Evolutionary conservation across 2,888 invertebrate genomes (phyloP).

Genomic region (Pardosa pseudoannulata): DNA sequence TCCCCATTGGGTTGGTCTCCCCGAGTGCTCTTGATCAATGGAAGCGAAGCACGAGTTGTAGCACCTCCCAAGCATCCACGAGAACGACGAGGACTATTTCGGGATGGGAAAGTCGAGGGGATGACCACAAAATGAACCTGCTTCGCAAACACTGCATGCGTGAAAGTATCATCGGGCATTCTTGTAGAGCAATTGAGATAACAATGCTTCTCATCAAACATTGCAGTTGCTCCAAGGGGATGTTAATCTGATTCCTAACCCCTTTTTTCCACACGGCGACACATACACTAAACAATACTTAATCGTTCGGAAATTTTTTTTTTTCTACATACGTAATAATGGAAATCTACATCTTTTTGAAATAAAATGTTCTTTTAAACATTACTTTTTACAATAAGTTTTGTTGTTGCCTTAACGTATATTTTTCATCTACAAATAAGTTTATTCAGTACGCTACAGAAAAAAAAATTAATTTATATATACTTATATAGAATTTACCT

Average conservation of each 20-base stretch:
- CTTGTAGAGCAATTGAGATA: conserved; percentile 1
- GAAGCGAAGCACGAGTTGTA: conserved; percentile 66
- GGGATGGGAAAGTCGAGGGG: conserved; percentile 41
- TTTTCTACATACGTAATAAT: too few species aligned
- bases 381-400: too few species aligned
- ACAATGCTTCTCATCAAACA: conserved; percentile 1
- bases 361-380: too few species aligned
- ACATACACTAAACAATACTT: too few species aligned
- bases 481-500: too few species aligned
- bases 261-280: too few species aligned
- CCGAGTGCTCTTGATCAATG: conserved; percentile 69
- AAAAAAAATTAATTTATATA: too few species aligned
- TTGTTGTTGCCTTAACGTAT: too few species aligned
- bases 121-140: conserved; percentile 54
- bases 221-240: background rate
- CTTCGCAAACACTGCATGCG: conserved; percentile 9
- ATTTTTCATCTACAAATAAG: too few species aligned
- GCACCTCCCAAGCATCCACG: conserved; percentile 70
- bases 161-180: background rate
- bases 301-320: too few species aligned
- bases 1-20: conserved; percentile 68
- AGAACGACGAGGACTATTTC: conserved; percentile 67
- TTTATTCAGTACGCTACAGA: too few species aligned
- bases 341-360: too few species aligned
- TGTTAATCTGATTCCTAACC: background rate